Evolutionary conservation across 2,113 vertebrate genomes (phyloP).

Genomic region (Oxyura jamaicensis): DNA sequence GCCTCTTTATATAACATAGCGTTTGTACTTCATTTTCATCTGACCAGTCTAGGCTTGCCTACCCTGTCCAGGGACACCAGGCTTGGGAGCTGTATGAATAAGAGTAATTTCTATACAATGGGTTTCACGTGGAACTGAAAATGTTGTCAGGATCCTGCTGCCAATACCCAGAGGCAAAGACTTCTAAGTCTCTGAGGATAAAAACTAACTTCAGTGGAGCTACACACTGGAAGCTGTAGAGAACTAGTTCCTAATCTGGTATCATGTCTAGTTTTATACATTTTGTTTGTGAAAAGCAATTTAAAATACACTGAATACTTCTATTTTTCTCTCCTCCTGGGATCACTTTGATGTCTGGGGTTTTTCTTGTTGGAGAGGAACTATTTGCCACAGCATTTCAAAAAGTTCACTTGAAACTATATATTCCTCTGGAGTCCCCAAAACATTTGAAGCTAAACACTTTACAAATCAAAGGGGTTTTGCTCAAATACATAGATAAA

Average conservation of each 20-base stretch:
- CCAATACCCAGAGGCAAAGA: neutral
- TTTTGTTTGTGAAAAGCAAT: neutral
- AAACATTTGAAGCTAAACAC: neutral
- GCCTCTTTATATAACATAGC: neutral
- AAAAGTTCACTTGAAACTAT: neutral
- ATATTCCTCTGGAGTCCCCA: neutral
- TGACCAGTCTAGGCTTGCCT: neutral
- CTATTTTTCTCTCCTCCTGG: neutral
- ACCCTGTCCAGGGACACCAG: rapidly evolving
- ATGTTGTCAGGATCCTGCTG: neutral
- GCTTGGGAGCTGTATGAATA: neutral
- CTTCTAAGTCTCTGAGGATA: neutral
- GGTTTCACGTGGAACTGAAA: neutral
- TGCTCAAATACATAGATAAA: neutral
- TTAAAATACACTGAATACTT: neutral
- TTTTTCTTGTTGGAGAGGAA: neutral
- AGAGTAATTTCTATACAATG: neutral
- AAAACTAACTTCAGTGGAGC: neutral
- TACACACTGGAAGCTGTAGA: neutral
- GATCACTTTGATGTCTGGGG: neutral
- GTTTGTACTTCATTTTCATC: neutral
- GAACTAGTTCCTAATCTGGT: neutral
- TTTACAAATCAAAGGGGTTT: constrained; percentile 5
- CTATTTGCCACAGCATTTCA: neutral
- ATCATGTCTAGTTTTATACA: neutral